Conservation (phyloP, 2,113 vertebrate species). For the Onychostruthus taczanowskii region DNA sequence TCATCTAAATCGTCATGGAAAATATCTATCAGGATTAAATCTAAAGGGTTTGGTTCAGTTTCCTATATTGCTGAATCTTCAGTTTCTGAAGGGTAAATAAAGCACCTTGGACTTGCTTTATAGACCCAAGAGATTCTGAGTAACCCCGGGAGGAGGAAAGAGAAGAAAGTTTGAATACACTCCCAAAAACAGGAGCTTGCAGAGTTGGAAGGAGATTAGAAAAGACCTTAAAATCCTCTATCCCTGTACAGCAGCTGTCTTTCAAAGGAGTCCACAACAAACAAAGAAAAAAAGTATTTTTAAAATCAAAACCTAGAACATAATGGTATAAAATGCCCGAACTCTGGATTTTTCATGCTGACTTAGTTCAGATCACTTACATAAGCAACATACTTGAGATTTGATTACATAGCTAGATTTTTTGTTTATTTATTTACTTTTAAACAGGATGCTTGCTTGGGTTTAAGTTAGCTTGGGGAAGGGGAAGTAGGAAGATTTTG, state of each 20-base stretch:
- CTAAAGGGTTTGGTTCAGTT: neutral
- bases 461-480: slow-evolving; percentile 54
- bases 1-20: neutral
- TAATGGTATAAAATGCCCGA: neutral
- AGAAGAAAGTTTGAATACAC: neutral
- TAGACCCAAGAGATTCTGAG: neutral
- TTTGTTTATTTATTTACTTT: slow-evolving; percentile 69
- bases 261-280: neutral
- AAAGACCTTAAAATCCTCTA: neutral
- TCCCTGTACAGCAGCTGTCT: neutral
- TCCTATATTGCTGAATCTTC: neutral
- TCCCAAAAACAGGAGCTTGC: neutral
- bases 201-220: neutral
- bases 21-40: neutral
- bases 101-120: neutral
- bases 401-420: slow-evolving; percentile 55
- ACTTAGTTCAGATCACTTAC: slow-evolving; percentile 33
- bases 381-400: slow-evolving; percentile 49
- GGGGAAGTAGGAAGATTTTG: slow-evolving; percentile 31
- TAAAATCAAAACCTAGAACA: neutral
- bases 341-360: neutral
- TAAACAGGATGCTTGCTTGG: slow-evolving; percentile 64
- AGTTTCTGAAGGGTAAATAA: neutral
- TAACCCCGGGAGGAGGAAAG: neutral
- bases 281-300: neutral